Evolutionary conservation across 2,113 vertebrate genomes (phyloP), one percentile per base, ranked within the genome.

Genomic region (Pavo muticus): DNA sequence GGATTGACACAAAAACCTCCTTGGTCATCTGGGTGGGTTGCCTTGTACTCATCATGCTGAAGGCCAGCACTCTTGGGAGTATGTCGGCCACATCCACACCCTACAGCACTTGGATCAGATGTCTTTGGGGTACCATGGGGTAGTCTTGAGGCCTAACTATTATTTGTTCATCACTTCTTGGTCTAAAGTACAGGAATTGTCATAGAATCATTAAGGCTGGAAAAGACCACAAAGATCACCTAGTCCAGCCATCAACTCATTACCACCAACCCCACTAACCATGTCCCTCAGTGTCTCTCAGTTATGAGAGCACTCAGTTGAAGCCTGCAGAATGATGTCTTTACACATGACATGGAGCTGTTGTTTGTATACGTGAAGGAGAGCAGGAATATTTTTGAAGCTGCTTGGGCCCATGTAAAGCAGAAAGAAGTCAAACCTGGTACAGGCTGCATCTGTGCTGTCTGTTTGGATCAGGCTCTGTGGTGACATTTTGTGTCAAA

Each of bases 401-500:
- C 45, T 65, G 40, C 25, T 18, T 8, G 0, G 0, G 47, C 23
- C 52, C 37, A 21, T 75, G n/a, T 52, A 47, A 81, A 50, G 65
- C 10, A 61, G 67, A 89, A 92, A 72, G 63, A 92, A 91, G 17
- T 78, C 59, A 87, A 57, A 60, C 13, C 44, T 42, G 14, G 42
- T 77, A 60, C n/a, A 68, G 44, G 8, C 39, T 82, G 39, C 17
- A 61, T 42, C 52, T 48, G 3, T 45, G 27, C 54, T 72, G 30
- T 61, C 82, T 72, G 59, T 37, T 76, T 73, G 48, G 17, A 88
- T 83, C 39, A 74, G 54, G 29, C 27, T 37, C 64, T 57, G 23
- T 73, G 74, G 15, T 90, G 93, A 95, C 24, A 30, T 79, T 20
- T 48, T n/a, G 30, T 91, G 75, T 50, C 72, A 88, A 83, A 86